Conservation (phyloP, 2,113 vertebrate species). For the Cnemophilus loriae region DNA sequence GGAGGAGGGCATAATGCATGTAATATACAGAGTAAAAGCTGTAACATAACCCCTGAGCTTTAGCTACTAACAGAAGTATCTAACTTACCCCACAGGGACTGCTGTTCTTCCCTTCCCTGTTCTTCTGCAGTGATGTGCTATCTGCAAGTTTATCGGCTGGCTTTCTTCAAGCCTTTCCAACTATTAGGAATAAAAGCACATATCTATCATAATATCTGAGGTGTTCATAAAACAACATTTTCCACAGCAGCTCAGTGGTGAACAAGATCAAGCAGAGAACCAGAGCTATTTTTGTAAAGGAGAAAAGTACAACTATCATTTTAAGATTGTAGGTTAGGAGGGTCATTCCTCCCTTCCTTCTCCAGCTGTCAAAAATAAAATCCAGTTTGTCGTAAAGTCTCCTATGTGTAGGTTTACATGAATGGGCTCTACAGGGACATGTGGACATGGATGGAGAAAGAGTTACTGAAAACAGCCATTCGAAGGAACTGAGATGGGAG, state of each 20-base stretch:
- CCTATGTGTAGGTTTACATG: neutral
- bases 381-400: neutral
- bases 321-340: neutral
- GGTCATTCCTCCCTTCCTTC: neutral
- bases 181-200: neutral
- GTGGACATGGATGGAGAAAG: neutral
- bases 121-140: neutral
- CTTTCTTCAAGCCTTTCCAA: neutral
- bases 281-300: neutral
- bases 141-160: neutral
- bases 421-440: neutral
- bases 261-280: neutral
- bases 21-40: neutral
- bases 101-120: neutral
- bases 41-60: neutral
- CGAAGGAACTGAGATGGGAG: accelerated
- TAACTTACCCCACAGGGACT: neutral
- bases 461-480: neutral
- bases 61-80: neutral
- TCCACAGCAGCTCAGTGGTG: neutral
- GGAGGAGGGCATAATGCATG: neutral
- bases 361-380: neutral
- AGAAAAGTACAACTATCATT: neutral
- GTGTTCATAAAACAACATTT: neutral
- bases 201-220: neutral